These are phyloP conservation scores for Laothoe populi DNA, from an alignment of 2,888 invertebrate genomes.

Conservation along the genomic window DNA sequence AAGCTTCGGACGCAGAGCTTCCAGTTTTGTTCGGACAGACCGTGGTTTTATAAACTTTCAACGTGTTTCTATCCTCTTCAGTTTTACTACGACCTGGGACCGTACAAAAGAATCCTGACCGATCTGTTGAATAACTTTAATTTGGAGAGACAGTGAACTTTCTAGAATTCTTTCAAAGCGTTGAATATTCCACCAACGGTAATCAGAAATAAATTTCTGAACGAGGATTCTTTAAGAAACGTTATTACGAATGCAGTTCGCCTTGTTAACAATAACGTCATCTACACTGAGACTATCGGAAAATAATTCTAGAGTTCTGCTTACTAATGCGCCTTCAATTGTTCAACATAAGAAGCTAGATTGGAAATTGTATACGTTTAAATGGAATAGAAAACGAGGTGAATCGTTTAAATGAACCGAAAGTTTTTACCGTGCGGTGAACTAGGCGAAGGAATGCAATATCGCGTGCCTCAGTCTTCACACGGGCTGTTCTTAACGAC, in stretches of 20 bases:
- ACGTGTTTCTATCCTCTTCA: slow-evolving; percentile 12
- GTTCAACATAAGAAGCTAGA: neutral
- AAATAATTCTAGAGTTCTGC: no score
- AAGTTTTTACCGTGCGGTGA: neutral
- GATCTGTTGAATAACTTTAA: slow-evolving; percentile 1
- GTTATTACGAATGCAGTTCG: neutral
- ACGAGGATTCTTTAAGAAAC: neutral
- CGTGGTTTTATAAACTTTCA: slow-evolving; percentile 23
- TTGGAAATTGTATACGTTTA: slow-evolving; percentile 6
- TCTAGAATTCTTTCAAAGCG: no score
- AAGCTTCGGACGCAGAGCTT: slow-evolving; percentile 16
- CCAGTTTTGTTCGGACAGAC: slow-evolving; percentile 13
- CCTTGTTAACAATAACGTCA: neutral
- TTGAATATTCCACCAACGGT: neutral
- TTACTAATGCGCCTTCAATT: no score
- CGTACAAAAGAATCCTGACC: slow-evolving; percentile 1
- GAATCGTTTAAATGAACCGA: slow-evolving; percentile 14
- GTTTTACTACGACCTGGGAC: slow-evolving; percentile 16
- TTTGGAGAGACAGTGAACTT: neutral
- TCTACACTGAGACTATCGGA: neutral
- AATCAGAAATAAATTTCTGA: neutral
- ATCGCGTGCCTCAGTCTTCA: slow-evolving; percentile 5
- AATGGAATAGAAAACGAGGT: neutral
- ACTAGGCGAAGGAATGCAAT: slow-evolving; percentile 5
- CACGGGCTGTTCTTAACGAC: neutral